These are phyloP conservation scores for Daboia siamensis DNA, from an alignment of 2,113 vertebrate species.

Conservation along the genomic window DNA sequence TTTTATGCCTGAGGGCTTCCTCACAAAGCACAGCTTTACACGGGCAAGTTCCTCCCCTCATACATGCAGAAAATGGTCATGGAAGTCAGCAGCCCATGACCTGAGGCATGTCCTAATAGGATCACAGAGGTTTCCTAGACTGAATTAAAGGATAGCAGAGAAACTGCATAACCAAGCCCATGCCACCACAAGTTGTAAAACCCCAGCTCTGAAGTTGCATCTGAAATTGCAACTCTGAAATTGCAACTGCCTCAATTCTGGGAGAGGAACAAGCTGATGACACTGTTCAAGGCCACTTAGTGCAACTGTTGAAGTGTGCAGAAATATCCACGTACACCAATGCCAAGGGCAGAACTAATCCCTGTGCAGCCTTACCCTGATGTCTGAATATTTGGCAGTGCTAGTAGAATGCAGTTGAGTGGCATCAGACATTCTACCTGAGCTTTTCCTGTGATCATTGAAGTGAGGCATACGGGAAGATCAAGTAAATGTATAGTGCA, in stretches of 20 bases:
- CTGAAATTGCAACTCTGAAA: not conserved
- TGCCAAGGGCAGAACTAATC: not conserved
- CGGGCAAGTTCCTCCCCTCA: not conserved
- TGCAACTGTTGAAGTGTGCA: not conserved
- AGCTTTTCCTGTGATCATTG: not conserved
- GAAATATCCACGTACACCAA: not conserved
- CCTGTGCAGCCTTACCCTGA: not conserved
- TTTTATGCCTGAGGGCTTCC: not conserved
- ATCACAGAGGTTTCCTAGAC: not conserved
- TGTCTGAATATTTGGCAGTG: not conserved
- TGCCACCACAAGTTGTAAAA: not conserved
- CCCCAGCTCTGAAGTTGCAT: not conserved
- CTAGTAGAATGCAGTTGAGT: not conserved
- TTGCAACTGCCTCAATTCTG: not conserved
- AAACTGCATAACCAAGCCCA: not conserved
- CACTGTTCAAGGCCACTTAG: not conserved
- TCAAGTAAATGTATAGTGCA: not conserved
- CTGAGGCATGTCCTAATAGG: not conserved
- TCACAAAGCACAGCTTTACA: not conserved
- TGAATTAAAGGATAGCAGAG: not conserved
- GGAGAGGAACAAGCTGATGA: not conserved
- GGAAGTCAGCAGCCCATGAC: not conserved
- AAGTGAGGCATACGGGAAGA: not conserved
- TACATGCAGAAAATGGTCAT: not conserved
- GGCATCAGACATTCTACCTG: not conserved